Evolutionary conservation across 1,140 invertebrate genomes (phyloP).

Genomic region (Phenacoccus solenopsis): DNA sequence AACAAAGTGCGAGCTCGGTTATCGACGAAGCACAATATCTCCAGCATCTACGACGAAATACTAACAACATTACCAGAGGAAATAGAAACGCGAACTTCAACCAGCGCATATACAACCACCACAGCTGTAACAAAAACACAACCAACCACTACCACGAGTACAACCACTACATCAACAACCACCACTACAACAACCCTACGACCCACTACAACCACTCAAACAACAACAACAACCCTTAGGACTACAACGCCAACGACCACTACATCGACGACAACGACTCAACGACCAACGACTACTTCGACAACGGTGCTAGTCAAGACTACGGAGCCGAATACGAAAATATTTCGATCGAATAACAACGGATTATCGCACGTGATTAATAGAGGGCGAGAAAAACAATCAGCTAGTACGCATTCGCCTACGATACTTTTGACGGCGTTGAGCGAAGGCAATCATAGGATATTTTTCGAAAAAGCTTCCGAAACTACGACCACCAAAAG

Average conservation of each 20-base stretch:
- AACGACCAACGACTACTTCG: slow-evolving; percentile 36
- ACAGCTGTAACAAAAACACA: not conserved
- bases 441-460: not conserved
- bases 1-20: slow-evolving; percentile 39
- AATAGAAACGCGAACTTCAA: not conserved
- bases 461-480: not conserved
- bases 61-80: slow-evolving; percentile 17
- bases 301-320: slow-evolving; percentile 35
- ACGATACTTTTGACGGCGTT: not conserved
- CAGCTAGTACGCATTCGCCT: not conserved
- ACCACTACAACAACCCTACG: slow-evolving; percentile 31
- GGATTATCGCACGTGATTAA: not conserved
- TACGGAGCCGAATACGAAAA: not conserved
- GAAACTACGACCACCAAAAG: not conserved
- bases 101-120: not conserved
- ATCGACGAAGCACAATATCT: not conserved
- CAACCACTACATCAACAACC: slow-evolving; percentile 17
- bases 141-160: slow-evolving; percentile 24
- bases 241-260: slow-evolving; percentile 26
- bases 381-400: not conserved
- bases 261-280: slow-evolving; percentile 33
- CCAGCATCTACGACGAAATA: slow-evolving; percentile 33
- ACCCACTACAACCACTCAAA: slow-evolving; percentile 33
- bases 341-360: not conserved
- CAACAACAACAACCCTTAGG: slow-evolving; percentile 27